Conservation (phyloP, 2,113 vertebrate genomes). For the Egretta garzetta region DNA sequence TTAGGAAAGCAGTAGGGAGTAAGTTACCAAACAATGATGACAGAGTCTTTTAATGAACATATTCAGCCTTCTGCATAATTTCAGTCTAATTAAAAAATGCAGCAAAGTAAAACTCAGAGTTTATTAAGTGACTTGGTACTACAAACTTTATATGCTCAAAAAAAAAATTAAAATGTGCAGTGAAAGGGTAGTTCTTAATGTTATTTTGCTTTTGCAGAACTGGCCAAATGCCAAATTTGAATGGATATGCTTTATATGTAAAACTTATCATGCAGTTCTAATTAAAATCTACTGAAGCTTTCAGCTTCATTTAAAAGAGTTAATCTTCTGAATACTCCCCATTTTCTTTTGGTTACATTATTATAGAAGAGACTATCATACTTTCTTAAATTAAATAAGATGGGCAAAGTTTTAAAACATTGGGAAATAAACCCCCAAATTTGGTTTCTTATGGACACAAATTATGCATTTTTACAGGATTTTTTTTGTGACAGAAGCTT, state of each 20-base stretch:
- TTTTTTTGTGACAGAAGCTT: not conserved
- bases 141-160: not conserved
- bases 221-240: conserved; percentile 46
- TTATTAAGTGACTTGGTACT: not conserved
- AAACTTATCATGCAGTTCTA: conserved; percentile 56
- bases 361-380: not conserved
- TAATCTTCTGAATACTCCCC: conserved; percentile 3
- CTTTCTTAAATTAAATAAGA: not conserved
- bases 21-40: not conserved
- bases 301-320: conserved; percentile 45
- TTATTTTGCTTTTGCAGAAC: not conserved
- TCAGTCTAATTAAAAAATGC: not conserved
- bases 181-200: not conserved
- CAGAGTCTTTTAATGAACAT: not conserved
- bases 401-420: not conserved
- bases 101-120: not conserved
- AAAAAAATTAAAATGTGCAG: not conserved
- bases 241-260: not conserved
- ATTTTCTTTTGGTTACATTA: not conserved
- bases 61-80: not conserved
- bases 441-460: not conserved
- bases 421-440: not conserved
- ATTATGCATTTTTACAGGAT: not conserved
- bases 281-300: conserved; percentile 70
- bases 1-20: not conserved